Evolutionary conservation across 2,888 invertebrate species (phyloP).

Genomic region (Pseudococcus longispinus): DNA sequence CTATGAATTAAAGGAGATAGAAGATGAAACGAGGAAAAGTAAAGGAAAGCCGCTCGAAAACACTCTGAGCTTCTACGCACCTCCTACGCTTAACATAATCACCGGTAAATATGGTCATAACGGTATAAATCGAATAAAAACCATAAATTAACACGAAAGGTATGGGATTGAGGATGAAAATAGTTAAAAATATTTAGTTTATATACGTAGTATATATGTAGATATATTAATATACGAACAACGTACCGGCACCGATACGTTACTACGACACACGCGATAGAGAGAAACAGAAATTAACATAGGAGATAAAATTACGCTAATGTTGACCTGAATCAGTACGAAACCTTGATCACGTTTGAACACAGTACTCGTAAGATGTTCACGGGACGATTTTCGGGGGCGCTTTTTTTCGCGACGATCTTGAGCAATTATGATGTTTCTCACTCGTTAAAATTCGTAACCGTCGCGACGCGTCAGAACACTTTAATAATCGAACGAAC

Average conservation of each 20-base stretch:
- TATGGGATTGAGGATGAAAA: no score
- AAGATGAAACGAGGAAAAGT: not conserved
- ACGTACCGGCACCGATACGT: not conserved
- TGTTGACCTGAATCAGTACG: not conserved
- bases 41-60: not conserved
- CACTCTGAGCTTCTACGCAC: not conserved
- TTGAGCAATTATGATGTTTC: not conserved
- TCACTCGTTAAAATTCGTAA: not conserved
- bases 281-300: not conserved
- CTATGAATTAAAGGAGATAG: not conserved
- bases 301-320: not conserved
- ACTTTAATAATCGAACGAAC: not conserved
- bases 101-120: not conserved
- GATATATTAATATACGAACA: not conserved
- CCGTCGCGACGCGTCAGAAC: not conserved
- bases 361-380: conserved; percentile 23
- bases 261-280: not conserved
- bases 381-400: not conserved
- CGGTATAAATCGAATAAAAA: no score
- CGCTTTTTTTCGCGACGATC: not conserved
- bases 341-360: conserved; percentile 39
- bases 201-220: no score
- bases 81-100: not conserved
- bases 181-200: no score
- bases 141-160: no score